Evolutionary conservation across 2,113 vertebrate species (phyloP).

Genomic region (Cryptoleucopteryx plumbea): DNA sequence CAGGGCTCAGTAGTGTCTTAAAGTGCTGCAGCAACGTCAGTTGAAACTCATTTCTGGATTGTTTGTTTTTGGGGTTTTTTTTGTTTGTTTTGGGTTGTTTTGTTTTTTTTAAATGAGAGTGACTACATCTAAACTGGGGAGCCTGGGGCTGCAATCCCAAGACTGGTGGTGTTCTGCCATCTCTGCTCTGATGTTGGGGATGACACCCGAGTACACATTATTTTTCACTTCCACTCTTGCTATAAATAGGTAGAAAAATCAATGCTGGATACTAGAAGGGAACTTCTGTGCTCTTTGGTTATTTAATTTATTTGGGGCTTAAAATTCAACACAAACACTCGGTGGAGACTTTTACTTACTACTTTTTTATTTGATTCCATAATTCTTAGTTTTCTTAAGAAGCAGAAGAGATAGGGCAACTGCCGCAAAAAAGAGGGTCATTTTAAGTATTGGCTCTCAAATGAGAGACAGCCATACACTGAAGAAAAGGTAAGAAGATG

Average conservation of each 20-base stretch:
- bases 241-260: background rate
- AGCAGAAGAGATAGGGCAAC: background rate
- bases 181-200: background rate
- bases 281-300: background rate
- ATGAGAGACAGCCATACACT: background rate
- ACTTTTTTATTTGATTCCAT: background rate
- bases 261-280: background rate
- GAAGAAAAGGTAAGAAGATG: background rate
- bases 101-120: background rate
- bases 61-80: too few relatives aligned
- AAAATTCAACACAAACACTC: background rate
- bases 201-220: accelerated
- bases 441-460: background rate
- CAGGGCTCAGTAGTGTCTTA: background rate
- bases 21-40: background rate
- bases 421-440: background rate
- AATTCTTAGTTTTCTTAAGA: background rate
- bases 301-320: background rate
- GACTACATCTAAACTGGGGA: background rate
- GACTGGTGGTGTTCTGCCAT: background rate
- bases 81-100: too few relatives aligned
- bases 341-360: background rate
- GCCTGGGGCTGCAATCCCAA: background rate
- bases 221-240: background rate
- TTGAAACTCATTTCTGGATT: background rate